These are phyloP conservation scores for Prunella himalayana DNA, from an alignment of 2,113 vertebrate genomes.

Conservation along the genomic window DNA sequence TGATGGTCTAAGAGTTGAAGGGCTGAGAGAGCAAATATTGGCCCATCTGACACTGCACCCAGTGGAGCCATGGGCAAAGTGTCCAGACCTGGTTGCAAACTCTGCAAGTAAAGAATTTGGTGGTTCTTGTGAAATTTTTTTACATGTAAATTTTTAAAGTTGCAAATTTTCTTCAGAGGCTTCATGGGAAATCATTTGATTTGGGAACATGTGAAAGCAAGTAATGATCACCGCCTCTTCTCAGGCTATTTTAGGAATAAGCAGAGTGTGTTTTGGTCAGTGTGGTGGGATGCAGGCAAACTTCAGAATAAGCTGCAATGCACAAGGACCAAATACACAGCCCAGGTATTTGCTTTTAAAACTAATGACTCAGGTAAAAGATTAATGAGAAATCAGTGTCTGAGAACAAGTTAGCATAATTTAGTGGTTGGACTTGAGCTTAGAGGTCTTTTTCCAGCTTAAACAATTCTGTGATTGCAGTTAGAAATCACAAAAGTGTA, in stretches of 20 bases:
- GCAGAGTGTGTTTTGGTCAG: neutral
- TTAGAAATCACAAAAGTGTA: neutral
- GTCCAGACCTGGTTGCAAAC: neutral
- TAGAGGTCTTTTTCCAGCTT: neutral
- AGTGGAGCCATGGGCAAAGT: neutral
- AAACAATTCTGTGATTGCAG: neutral
- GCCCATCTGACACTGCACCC: neutral
- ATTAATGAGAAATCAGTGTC: neutral
- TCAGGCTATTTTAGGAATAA: neutral
- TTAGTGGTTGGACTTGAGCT: neutral
- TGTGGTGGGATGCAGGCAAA: neutral
- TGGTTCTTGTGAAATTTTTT: neutral
- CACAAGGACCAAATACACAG: neutral
- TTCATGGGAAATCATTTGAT: neutral
- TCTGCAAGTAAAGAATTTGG: neutral
- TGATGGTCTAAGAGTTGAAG: neutral
- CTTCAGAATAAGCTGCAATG: neutral
- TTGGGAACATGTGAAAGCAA: neutral
- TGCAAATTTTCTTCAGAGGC: neutral
- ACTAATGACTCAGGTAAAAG: neutral
- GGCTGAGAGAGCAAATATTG: neutral
- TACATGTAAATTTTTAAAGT: neutral
- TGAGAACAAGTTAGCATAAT: neutral
- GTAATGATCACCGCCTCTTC: neutral
- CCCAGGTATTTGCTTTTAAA: neutral